These are phyloP conservation scores for Arbacia lixula DNA, from an alignment of 53 echinoderm and acorn worm genomes.

Conservation along the genomic window DNA sequence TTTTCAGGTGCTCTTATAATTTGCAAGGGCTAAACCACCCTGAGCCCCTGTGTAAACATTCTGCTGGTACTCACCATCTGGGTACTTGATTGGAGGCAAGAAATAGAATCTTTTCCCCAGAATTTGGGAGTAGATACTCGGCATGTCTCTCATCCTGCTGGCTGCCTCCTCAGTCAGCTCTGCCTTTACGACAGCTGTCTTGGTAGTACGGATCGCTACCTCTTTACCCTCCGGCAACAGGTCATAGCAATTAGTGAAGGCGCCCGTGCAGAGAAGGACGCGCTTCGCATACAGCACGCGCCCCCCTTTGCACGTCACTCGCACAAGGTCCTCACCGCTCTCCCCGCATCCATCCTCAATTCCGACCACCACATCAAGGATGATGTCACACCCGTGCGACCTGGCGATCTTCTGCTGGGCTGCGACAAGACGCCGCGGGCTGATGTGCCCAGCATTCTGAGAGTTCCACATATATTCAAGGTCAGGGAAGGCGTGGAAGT, in stretches of 20 bases:
- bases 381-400: slow-evolving; percentile 65
- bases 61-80: slow-evolving; percentile 75
- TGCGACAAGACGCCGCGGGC: slow-evolving; percentile 50
- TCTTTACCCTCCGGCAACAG: slow-evolving; percentile 48
- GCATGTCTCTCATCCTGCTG: slow-evolving; percentile 69
- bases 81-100: slow-evolving; percentile 86
- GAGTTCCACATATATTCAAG: slow-evolving; percentile 22
- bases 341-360: slow-evolving; percentile 7
- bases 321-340: background rate
- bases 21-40: no score
- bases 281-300: slow-evolving; percentile 37
- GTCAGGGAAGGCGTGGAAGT: slow-evolving; percentile 22
- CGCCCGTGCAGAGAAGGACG: slow-evolving; percentile 71
- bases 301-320: slow-evolving; percentile 43
- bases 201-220: slow-evolving; percentile 46
- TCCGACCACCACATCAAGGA: slow-evolving; percentile 65
- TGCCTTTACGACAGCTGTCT: slow-evolving; percentile 57
- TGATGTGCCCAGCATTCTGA: slow-evolving; percentile 55
- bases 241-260: slow-evolving; percentile 58
- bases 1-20: no score
- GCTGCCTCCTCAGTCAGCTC: slow-evolving; percentile 71
- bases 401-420: slow-evolving; percentile 66
- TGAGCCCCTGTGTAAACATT: no score
- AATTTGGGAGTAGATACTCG: slow-evolving; percentile 20
- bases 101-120: slow-evolving; percentile 1